Conservation (phyloP, 2,888 invertebrate species). For the Ophion costatus region DNA sequence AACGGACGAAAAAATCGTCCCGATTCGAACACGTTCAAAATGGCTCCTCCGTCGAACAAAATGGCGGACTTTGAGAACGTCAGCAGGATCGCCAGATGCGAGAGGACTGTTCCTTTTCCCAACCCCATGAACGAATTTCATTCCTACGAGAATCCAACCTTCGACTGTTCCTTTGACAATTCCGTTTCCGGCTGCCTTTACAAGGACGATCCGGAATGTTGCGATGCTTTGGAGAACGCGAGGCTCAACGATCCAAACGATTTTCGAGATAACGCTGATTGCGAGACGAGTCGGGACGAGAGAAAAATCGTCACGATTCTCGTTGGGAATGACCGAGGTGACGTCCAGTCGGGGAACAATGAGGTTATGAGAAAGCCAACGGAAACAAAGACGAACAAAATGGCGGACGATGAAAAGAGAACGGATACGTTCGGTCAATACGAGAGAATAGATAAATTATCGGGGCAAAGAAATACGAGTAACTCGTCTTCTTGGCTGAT, state of each 20-base stretch:
- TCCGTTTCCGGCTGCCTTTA: conserved; percentile 76
- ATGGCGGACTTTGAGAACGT: not conserved
- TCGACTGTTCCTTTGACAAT: conserved; percentile 80
- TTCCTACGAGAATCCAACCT: conserved; percentile 81
- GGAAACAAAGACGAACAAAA: conserved; percentile 4
- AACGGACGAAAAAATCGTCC: conserved; percentile 63
- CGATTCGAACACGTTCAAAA: conserved; percentile 35
- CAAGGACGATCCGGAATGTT: conserved; percentile 34
- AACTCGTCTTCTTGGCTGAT: conserved; percentile 43
- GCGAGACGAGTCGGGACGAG: not conserved
- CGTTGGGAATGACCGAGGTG: conserved; percentile 58
- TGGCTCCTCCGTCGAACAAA: conserved; percentile 9
- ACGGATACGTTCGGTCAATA: conserved; percentile 1
- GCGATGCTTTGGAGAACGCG: conserved; percentile 5
- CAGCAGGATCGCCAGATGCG: not conserved
- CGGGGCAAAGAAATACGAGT: conserved; percentile 37
- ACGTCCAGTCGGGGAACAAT: not conserved
- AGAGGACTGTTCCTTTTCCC: conserved; percentile 18
- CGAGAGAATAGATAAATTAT: conserved; percentile 9
- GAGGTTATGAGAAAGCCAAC: not conserved
- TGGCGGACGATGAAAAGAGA: not conserved
- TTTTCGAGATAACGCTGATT: not conserved
- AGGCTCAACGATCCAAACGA: not conserved
- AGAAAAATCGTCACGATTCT: conserved; percentile 63
- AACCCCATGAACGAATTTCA: conserved; percentile 44